phyloP scores from a whole-genome alignment of 2,888 invertebrate species.

The Tubulanus polymorphus region DNA sequence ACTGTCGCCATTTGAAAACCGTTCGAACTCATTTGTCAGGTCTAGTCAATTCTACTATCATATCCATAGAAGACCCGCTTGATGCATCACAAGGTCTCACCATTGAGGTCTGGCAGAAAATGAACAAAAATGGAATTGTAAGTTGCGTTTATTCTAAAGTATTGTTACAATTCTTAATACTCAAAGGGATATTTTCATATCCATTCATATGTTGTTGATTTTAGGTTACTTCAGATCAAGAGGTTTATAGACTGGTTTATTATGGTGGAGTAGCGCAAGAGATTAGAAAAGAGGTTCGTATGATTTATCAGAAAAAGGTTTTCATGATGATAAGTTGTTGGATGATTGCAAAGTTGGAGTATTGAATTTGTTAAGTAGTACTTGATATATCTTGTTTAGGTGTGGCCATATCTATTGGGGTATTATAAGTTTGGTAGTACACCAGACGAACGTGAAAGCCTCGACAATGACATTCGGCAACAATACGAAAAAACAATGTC shows the following conservation, averaged over 20 bases:
- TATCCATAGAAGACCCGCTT: constrained; percentile 35
- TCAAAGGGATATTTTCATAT: background rate
- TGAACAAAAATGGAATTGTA: constrained; percentile 56
- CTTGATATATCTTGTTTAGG: constrained; percentile 47
- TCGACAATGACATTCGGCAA: constrained; percentile 58
- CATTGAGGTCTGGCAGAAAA: constrained; percentile 68
- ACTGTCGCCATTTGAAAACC: constrained; percentile 86
- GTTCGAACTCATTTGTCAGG: constrained; percentile 89
- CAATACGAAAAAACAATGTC: constrained; percentile 88
- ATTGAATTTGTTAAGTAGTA: background rate
- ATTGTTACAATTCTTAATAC: background rate
- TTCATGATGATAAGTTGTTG: background rate
- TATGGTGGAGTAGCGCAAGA: constrained; percentile 79
- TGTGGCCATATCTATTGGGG: constrained; percentile 85
- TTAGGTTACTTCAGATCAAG: constrained; percentile 56
- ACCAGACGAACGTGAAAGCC: constrained; percentile 34
- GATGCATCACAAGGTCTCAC: constrained; percentile 60
- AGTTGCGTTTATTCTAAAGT: constrained; percentile 13
- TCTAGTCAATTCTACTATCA: constrained; percentile 63
- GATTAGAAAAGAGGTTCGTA: constrained; percentile 46
- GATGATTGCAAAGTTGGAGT: background rate
- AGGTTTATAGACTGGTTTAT: constrained; percentile 79
- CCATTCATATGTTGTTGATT: constrained; percentile 6
- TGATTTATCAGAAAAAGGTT: background rate
- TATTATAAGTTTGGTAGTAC: constrained; percentile 73